Evolutionary conservation across 2,888 invertebrate species (phyloP).

Genomic region (Epirrhoe tristata): DNA sequence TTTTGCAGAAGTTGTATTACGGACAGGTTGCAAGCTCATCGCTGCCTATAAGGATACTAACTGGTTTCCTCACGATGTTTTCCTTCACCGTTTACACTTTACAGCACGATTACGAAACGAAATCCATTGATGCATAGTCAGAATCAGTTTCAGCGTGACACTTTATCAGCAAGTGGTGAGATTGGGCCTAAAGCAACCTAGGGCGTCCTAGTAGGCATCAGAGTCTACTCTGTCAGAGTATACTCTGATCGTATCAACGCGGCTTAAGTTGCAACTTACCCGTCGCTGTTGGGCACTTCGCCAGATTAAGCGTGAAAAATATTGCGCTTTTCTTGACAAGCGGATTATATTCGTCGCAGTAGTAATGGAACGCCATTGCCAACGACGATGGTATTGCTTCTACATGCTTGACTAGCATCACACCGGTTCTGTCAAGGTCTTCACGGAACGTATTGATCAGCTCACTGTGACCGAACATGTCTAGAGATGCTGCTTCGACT

Average conservation of each 20-base stretch:
- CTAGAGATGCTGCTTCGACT: slow-evolving; percentile 59
- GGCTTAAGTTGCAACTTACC: slow-evolving; percentile 47
- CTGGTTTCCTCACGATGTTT: no score
- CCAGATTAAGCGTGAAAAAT: slow-evolving; percentile 75
- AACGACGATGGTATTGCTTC: slow-evolving; percentile 69
- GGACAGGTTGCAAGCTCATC: no score
- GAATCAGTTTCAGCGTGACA: no score
- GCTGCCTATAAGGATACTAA: no score
- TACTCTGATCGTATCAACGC: no score
- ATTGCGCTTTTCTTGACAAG: slow-evolving; percentile 75
- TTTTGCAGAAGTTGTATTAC: neutral
- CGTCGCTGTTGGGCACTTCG: slow-evolving; percentile 58
- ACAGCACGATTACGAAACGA: no score
- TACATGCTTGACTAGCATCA: slow-evolving; percentile 72
- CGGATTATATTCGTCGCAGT: slow-evolving; percentile 80
- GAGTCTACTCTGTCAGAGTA: no score
- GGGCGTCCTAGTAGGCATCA: no score
- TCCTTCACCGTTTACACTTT: no score
- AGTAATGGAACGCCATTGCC: slow-evolving; percentile 82
- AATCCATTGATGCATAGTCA: no score
- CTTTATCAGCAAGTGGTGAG: no score
- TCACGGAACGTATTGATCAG: slow-evolving; percentile 64
- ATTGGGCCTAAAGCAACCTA: no score
- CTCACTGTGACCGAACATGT: slow-evolving; percentile 65
- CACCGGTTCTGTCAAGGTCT: slow-evolving; percentile 65